Evolutionary conservation across 2,113 vertebrate genomes (phyloP).

Genomic region (Elaphurus davidianus): DNA sequence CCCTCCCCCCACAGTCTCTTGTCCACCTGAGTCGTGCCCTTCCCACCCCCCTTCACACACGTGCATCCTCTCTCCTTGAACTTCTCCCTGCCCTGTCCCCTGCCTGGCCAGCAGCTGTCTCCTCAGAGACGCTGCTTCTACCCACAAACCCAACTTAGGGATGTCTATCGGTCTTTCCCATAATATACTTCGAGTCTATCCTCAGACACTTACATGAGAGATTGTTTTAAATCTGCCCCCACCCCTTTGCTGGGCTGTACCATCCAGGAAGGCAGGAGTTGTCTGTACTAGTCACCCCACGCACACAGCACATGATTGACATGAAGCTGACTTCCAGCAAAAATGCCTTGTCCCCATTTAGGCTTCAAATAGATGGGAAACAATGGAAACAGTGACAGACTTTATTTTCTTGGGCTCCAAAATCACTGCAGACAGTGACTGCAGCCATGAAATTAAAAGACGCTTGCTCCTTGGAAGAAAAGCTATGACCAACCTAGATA

Average conservation of each 20-base stretch:
- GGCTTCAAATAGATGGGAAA: background rate
- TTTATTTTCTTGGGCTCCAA: background rate
- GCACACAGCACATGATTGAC: fast-evolving
- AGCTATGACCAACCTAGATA: background rate
- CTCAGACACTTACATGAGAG: background rate
- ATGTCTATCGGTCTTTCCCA: background rate
- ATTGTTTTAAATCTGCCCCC: background rate
- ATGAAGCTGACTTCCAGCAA: background rate
- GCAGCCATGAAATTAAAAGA: background rate
- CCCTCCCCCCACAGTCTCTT: fast-evolving
- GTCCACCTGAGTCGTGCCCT: background rate
- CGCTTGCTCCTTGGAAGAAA: background rate
- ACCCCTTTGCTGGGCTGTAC: background rate
- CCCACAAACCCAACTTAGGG: background rate
- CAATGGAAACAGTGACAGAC: background rate
- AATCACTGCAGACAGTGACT: background rate
- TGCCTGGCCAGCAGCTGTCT: background rate
- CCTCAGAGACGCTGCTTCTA: background rate
- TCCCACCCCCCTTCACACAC: background rate
- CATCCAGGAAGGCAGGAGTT: background rate
- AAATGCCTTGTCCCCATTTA: background rate
- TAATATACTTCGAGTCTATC: background rate
- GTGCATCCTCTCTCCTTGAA: background rate
- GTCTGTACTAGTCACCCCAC: background rate
- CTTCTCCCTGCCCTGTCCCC: background rate